Evolutionary conservation across 1,140 invertebrate genomes (phyloP).

Genomic region (Archegozetes longisetosus): DNA sequence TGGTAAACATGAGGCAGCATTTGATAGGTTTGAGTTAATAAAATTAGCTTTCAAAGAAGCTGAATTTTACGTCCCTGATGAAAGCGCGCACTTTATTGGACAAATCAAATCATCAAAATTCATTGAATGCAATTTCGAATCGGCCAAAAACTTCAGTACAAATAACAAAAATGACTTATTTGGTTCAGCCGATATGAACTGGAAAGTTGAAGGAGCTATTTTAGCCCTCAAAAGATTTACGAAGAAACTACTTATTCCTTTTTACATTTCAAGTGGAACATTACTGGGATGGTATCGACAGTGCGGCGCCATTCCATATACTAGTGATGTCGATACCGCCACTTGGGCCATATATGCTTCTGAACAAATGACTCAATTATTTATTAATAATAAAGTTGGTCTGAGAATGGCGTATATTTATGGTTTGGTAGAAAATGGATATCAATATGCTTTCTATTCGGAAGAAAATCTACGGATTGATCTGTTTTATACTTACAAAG

Average conservation of each 20-base stretch:
- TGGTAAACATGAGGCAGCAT: not conserved
- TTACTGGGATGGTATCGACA: constrained; percentile 35
- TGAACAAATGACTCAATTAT: not conserved
- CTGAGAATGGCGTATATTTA: not conserved
- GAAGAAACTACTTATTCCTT: not conserved
- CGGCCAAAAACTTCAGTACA: not conserved
- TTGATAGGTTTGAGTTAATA: not conserved
- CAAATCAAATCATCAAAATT: not conserved
- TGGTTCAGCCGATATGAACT: not conserved
- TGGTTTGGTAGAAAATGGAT: not conserved
- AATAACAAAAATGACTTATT: not conserved
- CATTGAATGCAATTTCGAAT: not conserved
- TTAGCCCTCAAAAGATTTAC: not conserved
- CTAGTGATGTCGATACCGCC: constrained; percentile 39
- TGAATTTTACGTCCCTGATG: not conserved
- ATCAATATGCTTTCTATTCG: not conserved
- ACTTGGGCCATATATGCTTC: constrained; percentile 24
- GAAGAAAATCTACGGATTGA: not conserved
- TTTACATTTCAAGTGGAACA: not conserved
- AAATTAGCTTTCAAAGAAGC: not conserved
- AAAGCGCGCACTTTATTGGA: not conserved
- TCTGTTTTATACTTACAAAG: not conserved
- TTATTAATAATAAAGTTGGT: not conserved
- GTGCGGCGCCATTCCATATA: constrained; percentile 39
- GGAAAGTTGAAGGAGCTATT: not conserved